phyloP scores from a whole-genome alignment of 2,888 invertebrate species.

The Leptinotarsa rubiginosa region DNA sequence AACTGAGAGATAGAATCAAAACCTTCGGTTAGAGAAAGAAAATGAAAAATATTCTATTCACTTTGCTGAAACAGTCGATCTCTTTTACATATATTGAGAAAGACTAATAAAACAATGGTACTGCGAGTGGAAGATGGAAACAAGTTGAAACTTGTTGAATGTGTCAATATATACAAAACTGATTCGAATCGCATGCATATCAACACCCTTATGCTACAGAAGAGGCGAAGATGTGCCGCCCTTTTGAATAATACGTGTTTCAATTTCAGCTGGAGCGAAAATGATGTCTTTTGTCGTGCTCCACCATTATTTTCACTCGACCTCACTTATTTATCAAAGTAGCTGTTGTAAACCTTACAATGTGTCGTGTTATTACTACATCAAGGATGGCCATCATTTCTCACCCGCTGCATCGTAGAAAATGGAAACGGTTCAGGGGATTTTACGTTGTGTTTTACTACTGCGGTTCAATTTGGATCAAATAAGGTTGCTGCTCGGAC shows the following conservation, averaged over 20 bases:
- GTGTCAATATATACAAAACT: not conserved
- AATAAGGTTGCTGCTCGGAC: no score
- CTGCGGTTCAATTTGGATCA: no score
- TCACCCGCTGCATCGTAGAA: not conserved
- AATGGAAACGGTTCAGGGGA: no score
- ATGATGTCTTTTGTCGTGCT: not conserved
- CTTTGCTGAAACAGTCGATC: no score
- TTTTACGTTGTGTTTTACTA: no score
- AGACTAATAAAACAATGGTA: no score
- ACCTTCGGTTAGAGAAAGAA: no score
- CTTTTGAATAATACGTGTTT: not conserved
- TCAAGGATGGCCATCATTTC: conserved; percentile 7
- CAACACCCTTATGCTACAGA: not conserved
- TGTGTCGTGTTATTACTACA: conserved; percentile 3
- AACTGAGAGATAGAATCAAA: no score
- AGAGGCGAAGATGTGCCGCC: not conserved
- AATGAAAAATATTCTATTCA: no score
- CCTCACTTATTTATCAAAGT: conserved; percentile 11
- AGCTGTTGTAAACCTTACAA: conserved; percentile 4
- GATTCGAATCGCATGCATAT: not conserved
- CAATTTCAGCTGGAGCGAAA: not conserved
- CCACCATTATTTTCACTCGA: conserved; percentile 2
- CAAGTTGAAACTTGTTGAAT: no score
- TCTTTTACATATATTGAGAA: no score
- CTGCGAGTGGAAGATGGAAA: no score